Evolutionary conservation across 2,888 invertebrate species (phyloP), one percentile per base, ranked within the genome.

Genomic region (Parasteatoda lunata): DNA sequence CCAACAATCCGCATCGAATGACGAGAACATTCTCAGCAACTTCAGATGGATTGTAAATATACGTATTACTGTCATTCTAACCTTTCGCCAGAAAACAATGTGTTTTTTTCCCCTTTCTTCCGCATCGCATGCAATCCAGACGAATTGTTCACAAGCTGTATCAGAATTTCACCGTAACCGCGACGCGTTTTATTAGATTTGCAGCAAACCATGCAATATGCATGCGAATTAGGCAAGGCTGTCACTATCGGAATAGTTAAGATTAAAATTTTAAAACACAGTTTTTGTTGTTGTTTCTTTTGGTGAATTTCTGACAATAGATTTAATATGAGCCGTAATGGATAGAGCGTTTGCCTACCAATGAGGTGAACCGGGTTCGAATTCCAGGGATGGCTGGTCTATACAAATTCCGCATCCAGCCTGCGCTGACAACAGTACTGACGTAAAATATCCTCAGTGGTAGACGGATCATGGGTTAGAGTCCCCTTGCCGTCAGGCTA

Each of bases 1-100:
- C 59, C 59, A 59, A 59, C 59, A 59, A 59, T 59, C 59, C 59
- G 59, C 59, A 59, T 59, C 59, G 59, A 59, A 59, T 59, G 59
- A n/a, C 59, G 59, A n/a, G 59, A 59, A 59, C 8, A 13, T 59
- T 59, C 59, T 59, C 59, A 59, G 59, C 59, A 59, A 59, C 59
- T 13, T 59, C 59, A n/a, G 9, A 59, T 13, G 11, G 59, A 59
- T 59, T 13, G 59, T 59, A 59, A 59, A 59, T 59, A 59, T n/a
- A 59, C 9, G 59, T 59, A 59, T 59, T 59, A 59, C 59, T 59
- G 59, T 59, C 59, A 59, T 59, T 59, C 59, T 59, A 59, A 59
- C 59, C 59, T 59, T 59, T 59, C 59, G 59, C 8, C 59, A n/a
- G 59, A 59, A 59, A 59, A 59, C 59, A 59, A 59, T 59, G 59